phyloP scores from a whole-genome alignment of 1,140 invertebrate genomes.

The Neodiprion pinetum region DNA sequence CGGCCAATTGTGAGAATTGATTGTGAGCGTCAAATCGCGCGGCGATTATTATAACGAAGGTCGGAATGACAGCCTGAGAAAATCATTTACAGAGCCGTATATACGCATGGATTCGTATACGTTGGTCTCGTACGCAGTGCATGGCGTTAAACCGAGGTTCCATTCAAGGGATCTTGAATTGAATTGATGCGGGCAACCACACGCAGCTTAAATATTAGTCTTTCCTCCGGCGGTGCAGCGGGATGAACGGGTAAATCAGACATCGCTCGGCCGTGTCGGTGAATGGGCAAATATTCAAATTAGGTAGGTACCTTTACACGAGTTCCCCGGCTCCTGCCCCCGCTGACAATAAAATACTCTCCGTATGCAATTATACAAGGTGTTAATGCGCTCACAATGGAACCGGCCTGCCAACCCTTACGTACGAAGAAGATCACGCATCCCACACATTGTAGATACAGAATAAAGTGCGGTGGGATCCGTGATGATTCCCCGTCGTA shows the following conservation, averaged over 20 bases:
- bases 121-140: background rate
- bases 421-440: background rate
- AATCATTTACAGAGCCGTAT: slow-evolving; percentile 5
- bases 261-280: slow-evolving; percentile 10
- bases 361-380: slow-evolving; percentile 55
- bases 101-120: background rate
- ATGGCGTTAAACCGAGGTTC: background rate
- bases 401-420: background rate
- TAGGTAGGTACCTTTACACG: slow-evolving; percentile 44
- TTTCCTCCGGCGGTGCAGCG: slow-evolving; percentile 40
- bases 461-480: too few species aligned
- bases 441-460: too few species aligned
- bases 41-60: slow-evolving; percentile 5
- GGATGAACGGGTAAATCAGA: background rate
- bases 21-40: too few species aligned
- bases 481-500: too few species aligned
- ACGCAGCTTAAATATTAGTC: slow-evolving; percentile 46
- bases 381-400: slow-evolving; percentile 60
- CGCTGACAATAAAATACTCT: slow-evolving; percentile 47
- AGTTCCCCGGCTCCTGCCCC: background rate
- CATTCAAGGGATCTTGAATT: background rate
- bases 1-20: too few species aligned
- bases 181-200: background rate
- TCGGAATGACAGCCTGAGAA: slow-evolving; percentile 53
- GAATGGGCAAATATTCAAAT: slow-evolving; percentile 59